Evolutionary conservation across 2,888 invertebrate species (phyloP).

Genomic region (Heliconius cydno): DNA sequence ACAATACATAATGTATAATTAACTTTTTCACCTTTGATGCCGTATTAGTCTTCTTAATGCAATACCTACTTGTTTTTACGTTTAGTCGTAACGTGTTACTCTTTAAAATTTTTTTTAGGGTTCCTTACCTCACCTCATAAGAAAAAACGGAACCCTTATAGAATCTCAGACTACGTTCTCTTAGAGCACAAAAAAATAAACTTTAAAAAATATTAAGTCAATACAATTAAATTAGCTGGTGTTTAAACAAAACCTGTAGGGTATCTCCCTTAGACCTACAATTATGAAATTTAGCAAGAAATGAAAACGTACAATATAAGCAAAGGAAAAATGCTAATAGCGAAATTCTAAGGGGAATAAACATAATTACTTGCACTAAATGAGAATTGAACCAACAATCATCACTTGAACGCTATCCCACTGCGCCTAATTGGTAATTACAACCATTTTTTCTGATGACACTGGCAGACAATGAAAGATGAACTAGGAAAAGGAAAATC

Average conservation of each 20-base stretch:
- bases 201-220: no score
- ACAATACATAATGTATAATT: conserved; percentile 22
- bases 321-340: not conserved
- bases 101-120: no score
- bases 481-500: not conserved
- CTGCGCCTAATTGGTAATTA: not conserved
- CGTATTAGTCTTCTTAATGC: conserved; percentile 3
- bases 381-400: not conserved
- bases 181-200: no score
- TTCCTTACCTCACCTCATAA: no score
- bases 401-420: not conserved
- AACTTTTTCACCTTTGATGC: conserved; percentile 20
- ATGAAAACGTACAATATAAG: no score
- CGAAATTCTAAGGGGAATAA: not conserved
- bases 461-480: not conserved
- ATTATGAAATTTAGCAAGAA: no score
- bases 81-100: not conserved
- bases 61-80: not conserved
- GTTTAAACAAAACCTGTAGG: no score
- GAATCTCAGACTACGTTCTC: no score
- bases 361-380: not conserved
- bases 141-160: no score
- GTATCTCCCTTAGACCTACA: no score
- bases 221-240: no score
- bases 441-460: not conserved